These are phyloP conservation scores for Lampris incognitus DNA, from an alignment of 2,113 vertebrate species.

Conservation along the genomic window DNA sequence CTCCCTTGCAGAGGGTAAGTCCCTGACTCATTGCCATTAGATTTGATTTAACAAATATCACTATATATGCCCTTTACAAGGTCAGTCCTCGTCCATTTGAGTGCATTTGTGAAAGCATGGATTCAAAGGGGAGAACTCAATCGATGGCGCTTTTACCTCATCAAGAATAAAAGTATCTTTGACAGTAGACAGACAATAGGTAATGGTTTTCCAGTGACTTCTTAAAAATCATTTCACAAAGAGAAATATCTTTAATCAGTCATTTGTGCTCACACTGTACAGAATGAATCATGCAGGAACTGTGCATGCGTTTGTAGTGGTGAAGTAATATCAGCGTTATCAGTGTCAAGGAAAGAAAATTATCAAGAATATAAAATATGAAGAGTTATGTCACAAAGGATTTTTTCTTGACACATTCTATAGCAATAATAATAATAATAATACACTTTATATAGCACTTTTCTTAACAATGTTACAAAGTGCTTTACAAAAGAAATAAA, in stretches of 20 bases:
- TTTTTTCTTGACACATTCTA: background rate
- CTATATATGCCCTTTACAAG: conserved; percentile 11
- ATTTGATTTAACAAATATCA: conserved; percentile 9
- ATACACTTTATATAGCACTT: too few relatives aligned
- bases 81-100: conserved; percentile 13
- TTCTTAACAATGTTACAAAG: too few relatives aligned
- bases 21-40: background rate
- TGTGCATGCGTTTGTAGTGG: background rate
- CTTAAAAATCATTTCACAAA: background rate
- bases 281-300: background rate
- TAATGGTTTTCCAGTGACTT: conserved; percentile 6
- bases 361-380: too few relatives aligned
- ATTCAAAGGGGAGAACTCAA: conserved; percentile 4
- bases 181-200: background rate
- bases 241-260: background rate
- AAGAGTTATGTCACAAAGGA: background rate
- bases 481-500: too few relatives aligned
- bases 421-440: too few relatives aligned
- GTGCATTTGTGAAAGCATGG: conserved; percentile 4
- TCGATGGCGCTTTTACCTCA: conserved; percentile 8
- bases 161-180: background rate
- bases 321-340: background rate
- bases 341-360: too few relatives aligned
- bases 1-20: conserved; percentile 90
- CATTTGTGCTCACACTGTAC: background rate